Conservation (phyloP, 2,113 vertebrate genomes). For the Bos taurus region ARS-UCD2.0 NC_037356.1:41986501-41987000, state of each 20-base stretch:
- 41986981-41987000: neutral
- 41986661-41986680: too few species aligned
- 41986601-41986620: neutral
- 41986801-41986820: neutral
- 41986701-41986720: too few species aligned
- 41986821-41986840: neutral
- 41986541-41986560: neutral
- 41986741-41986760: too few species aligned
- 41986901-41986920: neutral
- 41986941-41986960: neutral
- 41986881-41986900: neutral
- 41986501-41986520: neutral
- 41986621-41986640: too few species aligned
- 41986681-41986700: too few species aligned
- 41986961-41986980: neutral
- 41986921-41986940: neutral
- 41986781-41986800: neutral
- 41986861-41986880: neutral
- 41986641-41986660: too few species aligned
- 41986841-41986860: neutral
- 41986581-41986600: neutral
- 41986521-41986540: neutral
- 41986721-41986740: too few species aligned
- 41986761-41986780: neutral
- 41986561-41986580: neutral